Conservation (phyloP, 2,888 invertebrate species). For the Apocheima hispidaria region DNA sequence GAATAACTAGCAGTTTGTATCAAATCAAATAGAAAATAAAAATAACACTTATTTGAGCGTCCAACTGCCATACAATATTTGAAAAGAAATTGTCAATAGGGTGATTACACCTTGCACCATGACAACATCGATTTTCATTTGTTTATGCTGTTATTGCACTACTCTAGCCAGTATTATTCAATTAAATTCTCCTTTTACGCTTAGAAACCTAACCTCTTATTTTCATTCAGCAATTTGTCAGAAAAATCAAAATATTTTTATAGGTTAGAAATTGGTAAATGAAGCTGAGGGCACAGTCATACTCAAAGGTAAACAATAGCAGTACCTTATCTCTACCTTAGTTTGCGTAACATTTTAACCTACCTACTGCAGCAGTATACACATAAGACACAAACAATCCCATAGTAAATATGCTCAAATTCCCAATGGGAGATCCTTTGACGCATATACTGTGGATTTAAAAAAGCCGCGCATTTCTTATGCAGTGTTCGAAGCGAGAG, state of each 20-base stretch:
- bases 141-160: constrained; percentile 41
- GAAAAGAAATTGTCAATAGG: constrained; percentile 51
- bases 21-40: constrained; percentile 40
- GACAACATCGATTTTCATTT: constrained; percentile 55
- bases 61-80: constrained; percentile 37
- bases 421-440: too few species aligned
- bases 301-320: constrained; percentile 67
- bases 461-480: too few species aligned
- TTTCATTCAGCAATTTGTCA: background rate
- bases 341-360: background rate
- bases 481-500: too few species aligned
- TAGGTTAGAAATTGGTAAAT: constrained; percentile 66
- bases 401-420: constrained; percentile 1
- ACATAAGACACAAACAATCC: constrained; percentile 30
- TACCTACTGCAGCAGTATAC: constrained; percentile 8
- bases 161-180: constrained; percentile 36
- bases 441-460: too few species aligned
- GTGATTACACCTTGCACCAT: constrained; percentile 58
- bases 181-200: constrained; percentile 16
- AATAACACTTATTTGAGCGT: constrained; percentile 38
- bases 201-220: constrained; percentile 2
- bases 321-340: background rate
- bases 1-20: constrained; percentile 30
- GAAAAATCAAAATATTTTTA: constrained; percentile 46
- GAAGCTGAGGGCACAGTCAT: constrained; percentile 72